These are phyloP conservation scores for Triops longicaudatus DNA, from an alignment of 1,140 invertebrate species.

Conservation along the genomic window DNA sequence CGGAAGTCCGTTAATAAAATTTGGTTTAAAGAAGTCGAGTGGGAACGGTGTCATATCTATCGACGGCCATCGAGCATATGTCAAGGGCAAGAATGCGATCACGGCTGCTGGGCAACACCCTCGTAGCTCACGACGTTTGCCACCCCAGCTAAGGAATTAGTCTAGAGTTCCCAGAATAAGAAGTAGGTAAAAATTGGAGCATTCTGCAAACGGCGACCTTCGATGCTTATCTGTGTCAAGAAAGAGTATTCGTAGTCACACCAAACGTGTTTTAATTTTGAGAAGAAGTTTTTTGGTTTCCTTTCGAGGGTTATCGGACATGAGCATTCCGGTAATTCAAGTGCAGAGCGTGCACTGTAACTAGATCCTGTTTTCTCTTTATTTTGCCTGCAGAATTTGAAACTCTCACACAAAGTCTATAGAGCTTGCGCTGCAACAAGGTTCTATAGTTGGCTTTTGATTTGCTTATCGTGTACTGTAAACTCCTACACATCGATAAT, in stretches of 20 bases:
- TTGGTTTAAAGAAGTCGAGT: not conserved
- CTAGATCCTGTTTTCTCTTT: no score
- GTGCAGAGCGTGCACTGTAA: no score
- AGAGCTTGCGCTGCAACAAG: no score
- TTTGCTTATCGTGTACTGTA: no score
- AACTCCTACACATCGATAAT: no score
- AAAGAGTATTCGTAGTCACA: not conserved
- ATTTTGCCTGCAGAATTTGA: no score
- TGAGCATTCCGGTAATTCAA: no score
- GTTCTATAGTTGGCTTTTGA: no score
- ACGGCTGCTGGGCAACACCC: not conserved
- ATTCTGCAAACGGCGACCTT: not conserved
- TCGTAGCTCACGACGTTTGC: not conserved
- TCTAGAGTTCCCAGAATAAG: not conserved
- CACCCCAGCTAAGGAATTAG: not conserved
- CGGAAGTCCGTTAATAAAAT: not conserved
- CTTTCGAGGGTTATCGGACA: no score
- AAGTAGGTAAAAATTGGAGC: not conserved
- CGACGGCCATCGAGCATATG: not conserved
- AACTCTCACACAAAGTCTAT: no score
- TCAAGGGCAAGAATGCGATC: slow-evolving; percentile 3
- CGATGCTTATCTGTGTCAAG: not conserved
- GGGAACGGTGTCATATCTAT: not conserved
- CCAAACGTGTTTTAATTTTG: no score
- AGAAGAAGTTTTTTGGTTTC: no score